These are phyloP conservation scores for Caligus rogercresseyi DNA, from an alignment of 1,140 invertebrate genomes.

Conservation along the genomic window DNA sequence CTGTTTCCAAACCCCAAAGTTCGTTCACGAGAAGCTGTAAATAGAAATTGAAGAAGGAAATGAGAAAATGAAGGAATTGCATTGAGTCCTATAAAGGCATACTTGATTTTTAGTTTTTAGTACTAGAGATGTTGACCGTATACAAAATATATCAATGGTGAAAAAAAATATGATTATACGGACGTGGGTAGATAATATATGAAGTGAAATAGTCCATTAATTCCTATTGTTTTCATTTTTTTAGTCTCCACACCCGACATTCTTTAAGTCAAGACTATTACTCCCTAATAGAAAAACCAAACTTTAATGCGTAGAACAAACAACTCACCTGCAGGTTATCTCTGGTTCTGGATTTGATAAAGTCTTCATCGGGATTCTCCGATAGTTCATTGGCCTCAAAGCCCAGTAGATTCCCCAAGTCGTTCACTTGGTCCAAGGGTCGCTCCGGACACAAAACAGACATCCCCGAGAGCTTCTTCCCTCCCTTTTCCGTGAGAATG, in stretches of 20 bases:
- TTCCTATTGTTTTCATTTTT: background rate
- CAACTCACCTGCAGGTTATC: background rate
- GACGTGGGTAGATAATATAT: background rate
- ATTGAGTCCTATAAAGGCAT: background rate
- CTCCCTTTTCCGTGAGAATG: background rate
- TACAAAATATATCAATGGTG: background rate
- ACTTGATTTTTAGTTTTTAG: background rate
- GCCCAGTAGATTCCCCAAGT: background rate
- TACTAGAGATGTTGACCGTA: background rate
- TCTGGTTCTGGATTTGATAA: background rate
- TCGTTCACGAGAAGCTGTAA: constrained; percentile 7
- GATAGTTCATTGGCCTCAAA: background rate
- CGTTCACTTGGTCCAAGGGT: background rate
- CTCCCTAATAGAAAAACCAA: background rate
- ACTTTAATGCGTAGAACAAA: background rate
- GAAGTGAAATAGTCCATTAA: background rate
- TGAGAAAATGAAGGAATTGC: background rate
- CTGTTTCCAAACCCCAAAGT: constrained; percentile 4
- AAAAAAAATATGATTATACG: no score
- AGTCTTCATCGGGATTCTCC: background rate
- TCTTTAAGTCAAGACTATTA: background rate
- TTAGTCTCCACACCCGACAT: background rate
- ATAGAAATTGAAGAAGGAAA: background rate
- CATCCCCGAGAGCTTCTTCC: background rate
- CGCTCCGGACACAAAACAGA: background rate